Base-by-base conservation (phyloP, 1,140 invertebrate species). In the Lamellibrachia luymesi region DNA sequence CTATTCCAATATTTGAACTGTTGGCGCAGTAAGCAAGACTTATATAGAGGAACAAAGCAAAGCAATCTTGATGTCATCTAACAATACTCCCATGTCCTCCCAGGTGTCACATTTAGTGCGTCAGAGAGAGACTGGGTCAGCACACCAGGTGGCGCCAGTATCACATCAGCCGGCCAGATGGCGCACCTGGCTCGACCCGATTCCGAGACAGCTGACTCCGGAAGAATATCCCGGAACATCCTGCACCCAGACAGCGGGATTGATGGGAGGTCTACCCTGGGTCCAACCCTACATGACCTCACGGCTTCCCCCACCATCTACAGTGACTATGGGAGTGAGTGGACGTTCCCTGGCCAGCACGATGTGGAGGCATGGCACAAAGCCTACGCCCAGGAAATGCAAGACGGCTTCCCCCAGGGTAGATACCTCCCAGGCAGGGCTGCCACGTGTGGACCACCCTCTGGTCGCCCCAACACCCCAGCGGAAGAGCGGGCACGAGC, bases 271-370 rank as follows among this genome's bases (percentile, higher is more conserved):
- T 4, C 64, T 22, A 80, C 64, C 2, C 64, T 22, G 2, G 64
- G 64, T 8, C 64, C 64, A 8, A 17, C 13, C 25, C 64, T 80
- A 4, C 64, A 80, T 17, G 64, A 80, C 64, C 64, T 80, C 64
- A 80, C 64, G 13, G 64, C 92, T 13, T 49, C 92, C 49, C 52
- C 50, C 50, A 92, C 92, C 10, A 56, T 56, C 52, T 92, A 92
- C 92, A 92, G 92, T 50, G 92, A 92, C 92, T 92, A 92, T 50
- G 92, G 92, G 10, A 51, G 49, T 49, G 92, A 92, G 8, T 92
- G 92, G 92, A 92, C 92, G 5, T 51, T 56, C 51, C 50, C 92
- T 10, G 49, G 7, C 13, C 49, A 92, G 17, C 49, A 92, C 8
- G n/a, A 91, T 13, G 91, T 50, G n/a, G 64, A 80, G 17, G 64